These are phyloP conservation scores for Palythoa grandiflora DNA, from an alignment of 92 coral and sea anemone genomes.

Conservation along the genomic window DNA sequence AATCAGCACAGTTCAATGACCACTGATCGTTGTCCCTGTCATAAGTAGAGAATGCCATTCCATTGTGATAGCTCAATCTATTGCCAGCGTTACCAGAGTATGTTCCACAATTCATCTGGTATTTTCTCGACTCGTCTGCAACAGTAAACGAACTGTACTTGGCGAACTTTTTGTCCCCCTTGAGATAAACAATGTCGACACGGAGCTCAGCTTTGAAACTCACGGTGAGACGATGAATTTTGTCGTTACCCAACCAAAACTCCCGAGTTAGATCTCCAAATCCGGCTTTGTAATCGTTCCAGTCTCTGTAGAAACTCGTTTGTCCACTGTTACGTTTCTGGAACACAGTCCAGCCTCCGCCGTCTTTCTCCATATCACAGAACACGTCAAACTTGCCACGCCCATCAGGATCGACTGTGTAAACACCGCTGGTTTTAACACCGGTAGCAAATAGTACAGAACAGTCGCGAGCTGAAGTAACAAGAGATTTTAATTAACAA, in stretches of 20 bases:
- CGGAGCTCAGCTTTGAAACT: too few species aligned
- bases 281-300: conserved; percentile 55
- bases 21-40: neutral
- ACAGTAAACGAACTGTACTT: conserved; percentile 53
- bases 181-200: neutral
- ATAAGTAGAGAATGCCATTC: conserved; percentile 16
- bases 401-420: conserved; percentile 62
- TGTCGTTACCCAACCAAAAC: conserved; percentile 65
- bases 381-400: conserved; percentile 59
- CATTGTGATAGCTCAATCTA: neutral
- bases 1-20: neutral
- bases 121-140: conserved; percentile 32
- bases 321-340: conserved; percentile 51
- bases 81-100: conserved; percentile 42
- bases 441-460: conserved; percentile 16
- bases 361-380: conserved; percentile 57
- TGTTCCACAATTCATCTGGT: conserved; percentile 35
- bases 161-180: conserved; percentile 33
- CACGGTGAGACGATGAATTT: conserved; percentile 57
- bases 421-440: conserved; percentile 49
- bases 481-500: neutral
- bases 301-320: conserved; percentile 48
- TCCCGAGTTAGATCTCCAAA: conserved; percentile 60
- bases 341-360: conserved; percentile 68
- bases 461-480: conserved; percentile 17